These are phyloP conservation scores for Cryptophagus acutangulus DNA, from an alignment of 2,888 invertebrate species.

Conservation along the genomic window DNA sequence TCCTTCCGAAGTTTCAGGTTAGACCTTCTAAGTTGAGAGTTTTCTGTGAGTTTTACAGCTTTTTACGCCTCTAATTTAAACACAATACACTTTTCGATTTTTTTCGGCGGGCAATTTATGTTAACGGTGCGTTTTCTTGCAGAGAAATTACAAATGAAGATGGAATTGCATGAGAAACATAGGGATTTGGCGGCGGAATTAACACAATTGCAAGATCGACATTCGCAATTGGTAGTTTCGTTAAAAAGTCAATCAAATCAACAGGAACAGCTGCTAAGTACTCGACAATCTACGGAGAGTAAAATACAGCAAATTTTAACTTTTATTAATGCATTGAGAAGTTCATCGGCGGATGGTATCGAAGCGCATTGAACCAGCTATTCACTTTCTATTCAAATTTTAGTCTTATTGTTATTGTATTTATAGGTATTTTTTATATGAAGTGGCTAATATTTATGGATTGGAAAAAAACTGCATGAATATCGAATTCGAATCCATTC, in stretches of 20 bases:
- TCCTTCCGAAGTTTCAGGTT: slow-evolving; percentile 42
- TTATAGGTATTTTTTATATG: too few relatives aligned
- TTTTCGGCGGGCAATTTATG: background rate
- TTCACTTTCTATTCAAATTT: too few relatives aligned
- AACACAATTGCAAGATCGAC: slow-evolving; percentile 45
- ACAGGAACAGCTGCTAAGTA: slow-evolving; percentile 40
- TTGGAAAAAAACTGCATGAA: too few relatives aligned
- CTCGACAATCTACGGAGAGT: slow-evolving; percentile 40
- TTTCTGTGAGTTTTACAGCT: slow-evolving; percentile 5
- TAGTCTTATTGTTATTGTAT: too few relatives aligned
- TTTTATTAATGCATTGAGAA: slow-evolving; percentile 37
- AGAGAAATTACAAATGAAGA: slow-evolving; percentile 47
- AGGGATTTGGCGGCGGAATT: slow-evolving; percentile 42
- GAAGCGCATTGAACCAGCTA: too few relatives aligned
- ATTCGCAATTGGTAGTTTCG: slow-evolving; percentile 46
- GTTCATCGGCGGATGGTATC: too few relatives aligned
- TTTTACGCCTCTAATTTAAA: background rate
- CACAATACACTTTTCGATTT: background rate
- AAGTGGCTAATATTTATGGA: too few relatives aligned
- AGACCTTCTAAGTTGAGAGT: slow-evolving; percentile 14
- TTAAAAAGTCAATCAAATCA: slow-evolving; percentile 42
- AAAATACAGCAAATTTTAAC: slow-evolving; percentile 43
- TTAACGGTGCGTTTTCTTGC: slow-evolving; percentile 30
- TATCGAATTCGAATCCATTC: too few relatives aligned
- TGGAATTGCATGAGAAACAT: slow-evolving; percentile 42